Evolutionary conservation across 2,113 vertebrate species (phyloP).

Genomic region (Taxidea taxus): DNA sequence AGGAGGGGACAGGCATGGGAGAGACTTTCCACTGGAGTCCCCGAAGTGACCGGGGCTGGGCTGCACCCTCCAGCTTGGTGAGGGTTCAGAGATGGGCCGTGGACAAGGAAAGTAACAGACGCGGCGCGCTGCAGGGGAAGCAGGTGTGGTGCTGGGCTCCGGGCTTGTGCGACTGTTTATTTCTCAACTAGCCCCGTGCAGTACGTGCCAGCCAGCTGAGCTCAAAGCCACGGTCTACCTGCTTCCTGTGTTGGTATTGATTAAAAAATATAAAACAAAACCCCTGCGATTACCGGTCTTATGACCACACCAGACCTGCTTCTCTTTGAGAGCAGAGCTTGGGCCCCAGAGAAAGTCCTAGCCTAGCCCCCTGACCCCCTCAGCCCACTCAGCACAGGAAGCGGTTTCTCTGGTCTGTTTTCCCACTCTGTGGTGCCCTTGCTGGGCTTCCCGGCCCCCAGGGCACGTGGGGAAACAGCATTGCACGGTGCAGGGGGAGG

Average conservation of each 20-base stretch:
- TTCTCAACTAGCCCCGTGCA: background rate
- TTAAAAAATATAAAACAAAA: background rate
- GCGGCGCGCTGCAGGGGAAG: fast-evolving
- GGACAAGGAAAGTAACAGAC: fast-evolving
- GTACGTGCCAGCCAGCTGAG: background rate
- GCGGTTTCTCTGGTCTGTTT: background rate
- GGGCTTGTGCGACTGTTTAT: fast-evolving
- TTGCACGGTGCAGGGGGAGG: background rate
- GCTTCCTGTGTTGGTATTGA: background rate
- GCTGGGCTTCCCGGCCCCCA: background rate
- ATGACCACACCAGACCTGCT: background rate
- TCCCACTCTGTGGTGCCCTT: background rate
- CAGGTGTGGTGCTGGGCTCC: background rate
- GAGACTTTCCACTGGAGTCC: background rate
- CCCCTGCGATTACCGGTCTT: background rate
- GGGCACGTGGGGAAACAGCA: background rate
- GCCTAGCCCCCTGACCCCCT: background rate
- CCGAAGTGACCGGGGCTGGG: background rate
- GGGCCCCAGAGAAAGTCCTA: background rate
- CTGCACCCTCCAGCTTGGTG: background rate
- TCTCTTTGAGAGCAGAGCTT: background rate
- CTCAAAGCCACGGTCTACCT: background rate
- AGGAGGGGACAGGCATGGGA: background rate
- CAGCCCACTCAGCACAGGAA: background rate
- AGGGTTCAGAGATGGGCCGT: background rate